phyloP scores from a whole-genome alignment of 2,113 vertebrate species.

The Lepus americanus region DNA sequence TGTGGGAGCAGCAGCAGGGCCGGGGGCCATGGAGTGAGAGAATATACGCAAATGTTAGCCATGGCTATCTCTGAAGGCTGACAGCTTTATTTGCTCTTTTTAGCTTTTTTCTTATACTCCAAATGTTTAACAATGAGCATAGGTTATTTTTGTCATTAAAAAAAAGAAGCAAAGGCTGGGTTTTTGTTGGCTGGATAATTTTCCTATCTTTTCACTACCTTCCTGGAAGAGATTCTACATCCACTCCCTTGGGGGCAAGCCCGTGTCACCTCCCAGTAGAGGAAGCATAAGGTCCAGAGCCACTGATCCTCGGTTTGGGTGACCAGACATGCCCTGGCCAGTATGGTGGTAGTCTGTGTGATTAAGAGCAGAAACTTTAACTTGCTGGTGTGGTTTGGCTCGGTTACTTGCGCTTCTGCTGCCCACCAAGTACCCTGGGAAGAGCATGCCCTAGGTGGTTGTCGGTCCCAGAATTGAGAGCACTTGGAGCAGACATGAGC shows the following conservation, averaged over 20 bases:
- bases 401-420: not conserved
- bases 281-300: accelerated
- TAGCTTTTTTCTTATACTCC: not conserved
- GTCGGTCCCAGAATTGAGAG: not conserved
- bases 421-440: not conserved
- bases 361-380: not conserved
- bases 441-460: not conserved
- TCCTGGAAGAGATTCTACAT: not conserved
- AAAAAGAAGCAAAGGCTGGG: not conserved
- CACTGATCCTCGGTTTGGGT: not conserved
- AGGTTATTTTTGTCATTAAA: conserved; percentile 26
- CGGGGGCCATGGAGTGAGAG: not conserved
- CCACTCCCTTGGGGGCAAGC: not conserved
- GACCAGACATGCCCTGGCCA: not conserved
- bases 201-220: not conserved
- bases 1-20: not conserved
- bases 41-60: not conserved
- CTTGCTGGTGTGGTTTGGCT: not conserved
- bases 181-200: not conserved
- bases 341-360: not conserved
- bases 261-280: not conserved
- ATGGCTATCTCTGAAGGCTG: not conserved
- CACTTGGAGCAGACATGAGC: not conserved
- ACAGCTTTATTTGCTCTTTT: not conserved
- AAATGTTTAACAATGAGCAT: not conserved